phyloP scores from a whole-genome alignment of 1,140 invertebrate genomes.

The Scylla paramamosain region DNA sequence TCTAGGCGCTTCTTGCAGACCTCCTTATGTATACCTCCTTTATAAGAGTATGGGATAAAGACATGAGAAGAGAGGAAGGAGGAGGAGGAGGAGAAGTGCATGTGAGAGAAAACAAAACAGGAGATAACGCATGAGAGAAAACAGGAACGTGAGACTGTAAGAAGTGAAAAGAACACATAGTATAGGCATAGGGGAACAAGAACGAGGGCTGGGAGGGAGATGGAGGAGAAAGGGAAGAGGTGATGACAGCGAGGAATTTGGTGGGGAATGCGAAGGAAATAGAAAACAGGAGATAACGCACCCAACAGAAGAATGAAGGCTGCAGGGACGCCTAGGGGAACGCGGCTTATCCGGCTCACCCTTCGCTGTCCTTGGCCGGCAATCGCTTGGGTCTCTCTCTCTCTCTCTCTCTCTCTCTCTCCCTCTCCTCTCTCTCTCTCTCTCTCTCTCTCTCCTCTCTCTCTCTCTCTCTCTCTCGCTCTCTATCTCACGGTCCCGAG shows the following conservation, averaged over 20 bases:
- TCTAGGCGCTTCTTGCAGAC: no score
- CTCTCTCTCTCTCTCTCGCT: background rate
- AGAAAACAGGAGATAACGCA: slow-evolving; percentile 4
- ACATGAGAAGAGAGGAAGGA: no score
- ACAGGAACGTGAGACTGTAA: background rate
- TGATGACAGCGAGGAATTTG: background rate
- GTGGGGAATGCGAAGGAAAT: background rate
- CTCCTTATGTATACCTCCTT: no score
- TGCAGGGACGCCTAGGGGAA: background rate
- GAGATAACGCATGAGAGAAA: background rate
- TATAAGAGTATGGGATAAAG: no score
- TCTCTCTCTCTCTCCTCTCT: background rate
- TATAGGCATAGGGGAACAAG: no score
- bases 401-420: background rate
- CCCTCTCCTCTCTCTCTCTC: background rate
- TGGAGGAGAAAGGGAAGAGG: background rate
- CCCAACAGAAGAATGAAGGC: background rate
- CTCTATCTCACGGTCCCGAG: background rate
- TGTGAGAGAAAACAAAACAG: no score
- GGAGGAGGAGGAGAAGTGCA: no score
- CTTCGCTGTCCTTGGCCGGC: background rate
- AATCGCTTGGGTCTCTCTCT: background rate
- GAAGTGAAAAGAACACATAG: no score
- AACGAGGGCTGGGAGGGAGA: no score
- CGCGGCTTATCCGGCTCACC: background rate